Evolutionary conservation across 2,113 vertebrate species (phyloP), one percentile per base, ranked within the genome.

Genomic region (Xyliphius kryptos): DNA sequence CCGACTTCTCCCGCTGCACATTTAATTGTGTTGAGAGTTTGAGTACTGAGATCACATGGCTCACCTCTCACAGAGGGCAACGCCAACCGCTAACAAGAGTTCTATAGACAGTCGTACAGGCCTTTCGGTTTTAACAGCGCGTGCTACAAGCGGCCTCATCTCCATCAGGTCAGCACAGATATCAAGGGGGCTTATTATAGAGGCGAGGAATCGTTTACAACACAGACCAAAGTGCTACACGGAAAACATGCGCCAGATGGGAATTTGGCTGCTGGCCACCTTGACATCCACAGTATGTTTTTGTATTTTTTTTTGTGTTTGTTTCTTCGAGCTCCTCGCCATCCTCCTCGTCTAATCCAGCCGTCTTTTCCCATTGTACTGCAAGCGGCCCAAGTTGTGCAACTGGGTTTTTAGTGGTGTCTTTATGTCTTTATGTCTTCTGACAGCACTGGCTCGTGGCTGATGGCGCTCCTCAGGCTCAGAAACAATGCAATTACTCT

Each of bases 401-500:
- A 19, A 53, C 65, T 69, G 55, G 63, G 63, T 74, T 79, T 75
- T 77, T 74, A 75, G 73, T 63, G 57, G 21, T 50, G 65, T 68
- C 68, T 75, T 77, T 75, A 75, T 75, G 69, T 62, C 59, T 56
- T 71, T n/a, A n/a, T n/a, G n/a, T n/a, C n/a, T n/a, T n/a, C 64
- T 77, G 75, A 79, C 75, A 77, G 71, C 48, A 61, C 53, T 50
- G 64, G 66, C 67, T 70, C 52, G 41, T 56, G 60, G 75, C 75
- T 77, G 77, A 79, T 77, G 64, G 71, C 66, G 75, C 72, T 71
- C 72, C 71, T 73, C 66, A 44, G 51, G 63, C 56, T 63, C 59
- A 67, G 73, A 67, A 72, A 77, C 71, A 77, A 54, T 61, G 69
- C 75, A 77, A 79, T 79, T 75, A 75, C 71, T 75, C 68, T 69